A percentile compares a stretch with the other conserved stretches of the same genome.
phyloP scores from a whole-genome alignment of 2,888 invertebrate genomes.

The Microdon myrmicae region DNA sequence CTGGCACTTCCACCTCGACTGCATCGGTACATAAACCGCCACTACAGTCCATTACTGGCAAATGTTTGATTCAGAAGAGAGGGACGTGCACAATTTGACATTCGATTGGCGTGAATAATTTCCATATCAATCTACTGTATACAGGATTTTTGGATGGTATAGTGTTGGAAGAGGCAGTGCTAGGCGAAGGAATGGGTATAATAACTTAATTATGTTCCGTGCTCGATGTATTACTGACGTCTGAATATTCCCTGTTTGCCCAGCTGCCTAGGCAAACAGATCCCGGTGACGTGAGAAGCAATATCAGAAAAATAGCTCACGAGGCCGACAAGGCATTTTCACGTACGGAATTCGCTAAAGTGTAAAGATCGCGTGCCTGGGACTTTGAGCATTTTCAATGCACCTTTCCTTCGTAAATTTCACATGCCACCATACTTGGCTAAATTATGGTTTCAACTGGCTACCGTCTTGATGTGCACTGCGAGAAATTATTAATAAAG shows the following conservation, averaged over 20 bases:
- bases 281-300: too few relatives aligned
- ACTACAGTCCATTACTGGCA: slow-evolving; percentile 40
- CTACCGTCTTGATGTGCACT: slow-evolving; percentile 34
- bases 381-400: slow-evolving; percentile 22
- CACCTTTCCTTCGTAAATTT: slow-evolving; percentile 21
- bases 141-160: slow-evolving; percentile 39
- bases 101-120: slow-evolving; percentile 53
- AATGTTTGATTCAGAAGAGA: slow-evolving; percentile 39
- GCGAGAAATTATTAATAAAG: slow-evolving; percentile 42
- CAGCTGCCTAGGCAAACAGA: too few relatives aligned
- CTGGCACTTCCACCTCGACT: background rate
- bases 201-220: slow-evolving; percentile 49
- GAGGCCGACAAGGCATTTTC: slow-evolving; percentile 24
- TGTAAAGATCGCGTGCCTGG: slow-evolving; percentile 37
- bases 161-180: too few relatives aligned
- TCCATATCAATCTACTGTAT: slow-evolving; percentile 47
- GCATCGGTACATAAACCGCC: slow-evolving; percentile 12
- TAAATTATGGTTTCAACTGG: slow-evolving; percentile 43
- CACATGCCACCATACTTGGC: slow-evolving; percentile 24
- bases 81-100: slow-evolving; percentile 50
- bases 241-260: too few relatives aligned
- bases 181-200: too few relatives aligned
- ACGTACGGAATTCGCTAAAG: slow-evolving; percentile 7
- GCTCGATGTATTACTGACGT: slow-evolving; percentile 31
- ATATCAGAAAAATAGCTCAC: slow-evolving; percentile 1